These are phyloP conservation scores for Metridium senile DNA, from an alignment of 92 coral and sea anemone species.

Conservation along the genomic window DNA sequence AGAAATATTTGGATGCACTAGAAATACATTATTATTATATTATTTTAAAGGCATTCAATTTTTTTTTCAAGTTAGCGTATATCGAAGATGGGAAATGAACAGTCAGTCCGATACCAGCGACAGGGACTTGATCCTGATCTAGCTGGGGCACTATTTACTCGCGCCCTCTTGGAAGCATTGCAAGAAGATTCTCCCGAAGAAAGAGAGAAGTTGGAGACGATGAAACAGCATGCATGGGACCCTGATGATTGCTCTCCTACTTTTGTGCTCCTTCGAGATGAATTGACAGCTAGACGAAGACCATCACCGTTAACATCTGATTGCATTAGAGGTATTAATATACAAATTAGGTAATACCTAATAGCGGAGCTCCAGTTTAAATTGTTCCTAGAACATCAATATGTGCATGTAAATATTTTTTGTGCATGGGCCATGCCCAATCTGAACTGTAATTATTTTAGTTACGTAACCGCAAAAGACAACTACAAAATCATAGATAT, in stretches of 20 bases:
- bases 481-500: too few species aligned
- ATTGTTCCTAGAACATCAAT: too few species aligned
- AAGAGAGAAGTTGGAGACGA: constrained; percentile 34
- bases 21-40: too few species aligned
- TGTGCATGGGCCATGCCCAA: too few species aligned
- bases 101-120: constrained; percentile 23
- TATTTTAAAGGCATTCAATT: too few species aligned
- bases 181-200: constrained; percentile 44
- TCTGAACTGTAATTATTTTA: too few species aligned
- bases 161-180: constrained; percentile 60
- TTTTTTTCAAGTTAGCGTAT: too few species aligned
- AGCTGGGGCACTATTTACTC: constrained; percentile 35
- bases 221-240: constrained; percentile 79
- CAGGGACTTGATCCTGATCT: constrained; percentile 20
- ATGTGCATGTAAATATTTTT: too few species aligned
- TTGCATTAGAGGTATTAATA: constrained; percentile 69
- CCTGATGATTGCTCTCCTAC: constrained; percentile 69
- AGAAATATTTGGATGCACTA: too few species aligned
- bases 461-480: too few species aligned
- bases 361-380: too few species aligned
- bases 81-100: constrained; percentile 58
- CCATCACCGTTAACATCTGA: constrained; percentile 70
- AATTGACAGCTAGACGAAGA: constrained; percentile 69
- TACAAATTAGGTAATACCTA: too few species aligned
- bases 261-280: constrained; percentile 61